Evolutionary conservation across 2,888 invertebrate species (phyloP).

Genomic region (Epiblema foenella): DNA sequence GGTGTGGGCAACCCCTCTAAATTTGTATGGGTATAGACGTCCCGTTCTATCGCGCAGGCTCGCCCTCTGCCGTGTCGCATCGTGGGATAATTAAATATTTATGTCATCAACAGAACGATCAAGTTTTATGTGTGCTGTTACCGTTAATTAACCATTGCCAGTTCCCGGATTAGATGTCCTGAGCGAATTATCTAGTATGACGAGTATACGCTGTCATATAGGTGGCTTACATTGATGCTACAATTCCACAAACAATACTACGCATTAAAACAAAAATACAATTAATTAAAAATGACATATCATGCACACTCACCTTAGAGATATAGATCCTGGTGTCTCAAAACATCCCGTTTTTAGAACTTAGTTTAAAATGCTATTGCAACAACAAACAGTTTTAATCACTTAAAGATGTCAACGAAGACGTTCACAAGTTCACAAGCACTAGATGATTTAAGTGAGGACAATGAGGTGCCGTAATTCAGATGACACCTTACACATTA

Average conservation of each 20-base stretch:
- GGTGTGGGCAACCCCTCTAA: constrained; percentile 74
- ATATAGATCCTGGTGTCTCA: constrained; percentile 65
- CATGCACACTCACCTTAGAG: constrained; percentile 52
- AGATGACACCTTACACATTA: constrained; percentile 64
- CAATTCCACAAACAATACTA: not conserved
- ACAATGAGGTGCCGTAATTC: constrained; percentile 56
- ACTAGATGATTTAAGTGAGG: constrained; percentile 52
- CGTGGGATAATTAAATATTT: constrained; percentile 83
- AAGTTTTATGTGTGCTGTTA: constrained; percentile 36
- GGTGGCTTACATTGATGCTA: not conserved
- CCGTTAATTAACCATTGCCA: constrained; percentile 32
- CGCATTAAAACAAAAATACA: not conserved
- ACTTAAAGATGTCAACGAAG: constrained; percentile 54
- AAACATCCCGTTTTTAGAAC: constrained; percentile 72
- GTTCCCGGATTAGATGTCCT: constrained; percentile 20
- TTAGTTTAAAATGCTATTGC: constrained; percentile 67
- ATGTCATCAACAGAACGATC: constrained; percentile 52
- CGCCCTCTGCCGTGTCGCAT: constrained; percentile 70
- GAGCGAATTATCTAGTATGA: not conserved
- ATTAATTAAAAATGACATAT: not conserved
- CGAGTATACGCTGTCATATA: not conserved
- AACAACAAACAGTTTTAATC: constrained; percentile 68
- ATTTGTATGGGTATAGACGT: constrained; percentile 63
- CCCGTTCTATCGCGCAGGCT: constrained; percentile 67
- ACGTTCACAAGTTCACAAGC: constrained; percentile 60